Percentiles rank a stretch among this genome's conserved stretches.
Evolutionary conservation across 2,888 invertebrate genomes (phyloP).

Genomic region (Drosophila peninsularis): DNA sequence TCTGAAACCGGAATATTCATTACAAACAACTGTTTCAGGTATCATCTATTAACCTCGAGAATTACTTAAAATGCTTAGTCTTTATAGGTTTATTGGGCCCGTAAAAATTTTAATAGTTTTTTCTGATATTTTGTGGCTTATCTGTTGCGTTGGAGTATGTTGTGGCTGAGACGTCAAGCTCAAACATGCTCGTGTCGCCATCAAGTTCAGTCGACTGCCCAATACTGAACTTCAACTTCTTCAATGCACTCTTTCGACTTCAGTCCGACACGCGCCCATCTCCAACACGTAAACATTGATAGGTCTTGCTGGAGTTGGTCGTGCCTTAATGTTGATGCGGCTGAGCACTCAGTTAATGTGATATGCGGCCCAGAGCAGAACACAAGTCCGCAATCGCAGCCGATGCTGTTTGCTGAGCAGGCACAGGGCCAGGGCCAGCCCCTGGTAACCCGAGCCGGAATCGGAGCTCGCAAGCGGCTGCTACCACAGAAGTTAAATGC

Average conservation of each 20-base stretch:
- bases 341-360: constrained; percentile 3
- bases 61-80: not conserved
- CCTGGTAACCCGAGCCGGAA: constrained; percentile 14
- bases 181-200: not conserved
- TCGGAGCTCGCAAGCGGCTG: constrained; percentile 7
- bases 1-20: not conserved
- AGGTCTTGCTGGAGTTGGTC: not conserved
- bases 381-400: constrained; percentile 2
- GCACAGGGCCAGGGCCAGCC: constrained; percentile 48
- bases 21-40: not conserved
- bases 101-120: not conserved
- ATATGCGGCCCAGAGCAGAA: not conserved
- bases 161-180: not conserved
- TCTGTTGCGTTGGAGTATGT: not conserved
- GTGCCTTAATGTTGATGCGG: constrained; percentile 1
- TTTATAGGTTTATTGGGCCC: not conserved
- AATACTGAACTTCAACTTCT: not conserved
- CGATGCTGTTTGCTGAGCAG: constrained; percentile 13
- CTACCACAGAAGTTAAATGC: constrained; percentile 80
- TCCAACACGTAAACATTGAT: not conserved
- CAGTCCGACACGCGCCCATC: not conserved
- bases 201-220: not conserved
- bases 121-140: not conserved
- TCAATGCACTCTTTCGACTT: too few relatives aligned
- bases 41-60: constrained; percentile 1